Percentiles rank a stretch among this genome's conserved stretches.
Evolutionary conservation across 2,113 vertebrate genomes (phyloP).

Genomic region (Uria lomvia): DNA sequence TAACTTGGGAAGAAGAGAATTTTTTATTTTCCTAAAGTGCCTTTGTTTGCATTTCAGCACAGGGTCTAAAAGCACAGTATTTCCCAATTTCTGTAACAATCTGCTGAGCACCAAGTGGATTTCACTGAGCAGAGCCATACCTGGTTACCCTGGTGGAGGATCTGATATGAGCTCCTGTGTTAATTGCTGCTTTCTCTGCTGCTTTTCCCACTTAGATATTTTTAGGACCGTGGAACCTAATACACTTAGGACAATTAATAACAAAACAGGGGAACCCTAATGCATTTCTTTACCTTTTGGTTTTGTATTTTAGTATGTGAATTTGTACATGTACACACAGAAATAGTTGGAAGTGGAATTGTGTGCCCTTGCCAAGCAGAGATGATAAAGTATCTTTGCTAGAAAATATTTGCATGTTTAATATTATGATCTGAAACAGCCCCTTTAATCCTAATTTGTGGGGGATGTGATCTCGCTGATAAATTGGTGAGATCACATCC

Average conservation of each 20-base stretch:
- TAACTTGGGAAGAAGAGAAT: neutral
- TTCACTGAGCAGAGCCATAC: neutral
- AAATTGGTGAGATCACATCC: neutral
- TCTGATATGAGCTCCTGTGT: neutral
- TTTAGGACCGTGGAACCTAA: neutral
- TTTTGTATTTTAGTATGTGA: neutral
- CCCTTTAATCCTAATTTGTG: neutral
- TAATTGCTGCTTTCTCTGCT: neutral
- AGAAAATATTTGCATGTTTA: neutral
- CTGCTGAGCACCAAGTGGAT: neutral
- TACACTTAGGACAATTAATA: accelerated
- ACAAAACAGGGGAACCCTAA: neutral
- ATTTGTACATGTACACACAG: neutral
- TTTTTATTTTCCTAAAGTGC: neutral
- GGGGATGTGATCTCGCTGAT: neutral
- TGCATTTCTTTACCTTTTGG: neutral
- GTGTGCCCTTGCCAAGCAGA: neutral
- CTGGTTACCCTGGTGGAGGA: neutral
- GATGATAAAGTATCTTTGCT: neutral
- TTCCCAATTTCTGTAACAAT: neutral
- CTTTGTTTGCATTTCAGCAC: neutral
- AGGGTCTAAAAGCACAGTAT: neutral
- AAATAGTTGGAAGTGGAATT: neutral
- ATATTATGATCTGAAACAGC: neutral
- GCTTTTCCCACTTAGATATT: neutral